A percentile compares a stretch with the other conserved stretches of the same genome.
Evolutionary conservation across 2,888 invertebrate species (phyloP).

Genomic region (Habrosyne pyritoides): DNA sequence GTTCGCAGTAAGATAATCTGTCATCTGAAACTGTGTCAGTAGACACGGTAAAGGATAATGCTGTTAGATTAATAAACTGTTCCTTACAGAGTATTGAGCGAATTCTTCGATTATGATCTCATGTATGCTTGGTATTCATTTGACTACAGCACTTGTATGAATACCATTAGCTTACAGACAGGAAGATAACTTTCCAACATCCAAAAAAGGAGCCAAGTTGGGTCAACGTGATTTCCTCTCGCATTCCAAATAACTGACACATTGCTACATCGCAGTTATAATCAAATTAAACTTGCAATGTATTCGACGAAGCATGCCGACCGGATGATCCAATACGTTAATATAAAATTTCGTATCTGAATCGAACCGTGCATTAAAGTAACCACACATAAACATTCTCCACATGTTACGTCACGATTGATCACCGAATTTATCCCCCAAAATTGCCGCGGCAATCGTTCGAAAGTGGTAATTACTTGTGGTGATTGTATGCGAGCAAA

Average conservation of each 20-base stretch:
- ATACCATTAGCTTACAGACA: conserved; percentile 42
- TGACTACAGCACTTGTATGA: conserved; percentile 12
- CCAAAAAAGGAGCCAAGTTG: conserved; percentile 72
- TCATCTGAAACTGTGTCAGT: conserved; percentile 63
- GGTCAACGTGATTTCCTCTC: conserved; percentile 78
- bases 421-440: conserved; percentile 59
- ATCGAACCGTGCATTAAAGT: conserved; percentile 51
- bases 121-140: conserved; percentile 23
- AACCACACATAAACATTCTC: conserved; percentile 58
- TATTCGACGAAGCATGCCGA: conserved; percentile 60
- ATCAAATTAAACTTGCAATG: conserved; percentile 71
- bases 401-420: conserved; percentile 56
- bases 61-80: conserved; percentile 57
- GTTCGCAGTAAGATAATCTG: conserved; percentile 51
- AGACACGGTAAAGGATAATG: conserved; percentile 57
- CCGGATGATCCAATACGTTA: conserved; percentile 67
- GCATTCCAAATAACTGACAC: conserved; percentile 76
- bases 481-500: conserved; percentile 54
- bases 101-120: conserved; percentile 48
- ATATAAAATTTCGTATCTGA: conserved; percentile 60
- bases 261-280: conserved; percentile 61
- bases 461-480: conserved; percentile 59
- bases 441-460: conserved; percentile 54
- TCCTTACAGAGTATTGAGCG: conserved; percentile 33
- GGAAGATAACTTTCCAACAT: conserved; percentile 61